phyloP scores from a whole-genome alignment of 2,888 invertebrate species.

The Drosophila kanekoi region DNA sequence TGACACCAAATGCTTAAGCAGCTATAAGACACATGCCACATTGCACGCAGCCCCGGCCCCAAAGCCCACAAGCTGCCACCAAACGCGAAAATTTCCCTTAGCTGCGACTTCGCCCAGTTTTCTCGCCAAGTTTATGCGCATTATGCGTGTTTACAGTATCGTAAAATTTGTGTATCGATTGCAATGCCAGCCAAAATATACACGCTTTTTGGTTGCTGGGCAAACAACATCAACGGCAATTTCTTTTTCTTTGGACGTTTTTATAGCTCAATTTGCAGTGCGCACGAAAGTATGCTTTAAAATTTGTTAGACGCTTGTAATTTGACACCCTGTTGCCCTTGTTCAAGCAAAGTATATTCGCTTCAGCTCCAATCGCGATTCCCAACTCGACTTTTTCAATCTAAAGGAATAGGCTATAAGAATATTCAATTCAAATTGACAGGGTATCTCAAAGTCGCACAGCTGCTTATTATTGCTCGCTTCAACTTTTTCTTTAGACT shows the following conservation, averaged over 20 bases:
- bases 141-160: conserved; percentile 79
- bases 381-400: too few relatives aligned
- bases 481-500: conserved; percentile 35
- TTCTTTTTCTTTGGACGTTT: conserved; percentile 41
- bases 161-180: conserved; percentile 79
- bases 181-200: conserved; percentile 31
- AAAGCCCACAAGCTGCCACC: conserved; percentile 34
- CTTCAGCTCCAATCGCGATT: too few relatives aligned
- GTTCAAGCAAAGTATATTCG: not conserved
- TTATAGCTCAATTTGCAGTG: conserved; percentile 72
- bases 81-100: conserved; percentile 40
- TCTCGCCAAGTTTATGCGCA: conserved; percentile 57
- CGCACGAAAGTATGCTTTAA: conserved; percentile 46
- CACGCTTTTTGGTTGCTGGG: conserved; percentile 35
- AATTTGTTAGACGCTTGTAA: conserved; percentile 37
- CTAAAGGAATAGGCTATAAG: too few relatives aligned
- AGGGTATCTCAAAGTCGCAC: conserved; percentile 10
- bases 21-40: conserved; percentile 22
- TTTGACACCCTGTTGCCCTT: conserved; percentile 28
- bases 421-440: not conserved
- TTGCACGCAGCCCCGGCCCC: not conserved
- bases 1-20: conserved; percentile 72
- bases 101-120: conserved; percentile 11
- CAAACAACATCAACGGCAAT: conserved; percentile 48
- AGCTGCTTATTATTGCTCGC: conserved; percentile 17